Evolutionary conservation across 2,113 vertebrate species (phyloP), one percentile per base, ranked within the genome.

Genomic region (Gymnogyps californianus): DNA sequence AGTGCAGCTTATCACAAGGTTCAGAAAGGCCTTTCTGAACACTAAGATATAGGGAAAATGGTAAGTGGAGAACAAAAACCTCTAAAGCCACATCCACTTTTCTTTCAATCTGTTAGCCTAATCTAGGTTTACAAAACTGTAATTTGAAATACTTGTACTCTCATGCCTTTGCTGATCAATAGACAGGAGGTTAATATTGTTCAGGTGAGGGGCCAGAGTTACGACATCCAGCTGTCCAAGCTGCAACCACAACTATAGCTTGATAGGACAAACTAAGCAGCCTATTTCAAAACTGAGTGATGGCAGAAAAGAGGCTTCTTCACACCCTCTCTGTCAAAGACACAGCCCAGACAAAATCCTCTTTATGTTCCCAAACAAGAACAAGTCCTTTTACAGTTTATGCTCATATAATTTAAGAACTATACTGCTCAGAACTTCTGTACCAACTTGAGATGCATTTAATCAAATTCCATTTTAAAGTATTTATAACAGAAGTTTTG

Each of bases 321-420:
- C 89, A 67, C 64, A 49, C 22, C 36, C 46, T 51, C 65, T 54
- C 61, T 58, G 72, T 57, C 51, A 83, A 83, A 86, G 59, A 58
- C 71, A 57, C 34, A 61, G 62, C 28, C 31, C 77, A 93, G 51
- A 93, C 69, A 93, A 88, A 92, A 94, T 83, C 71, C 40, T 91
- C 80, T 89, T 94, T 92, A 92, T 79, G 71, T 38, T 66, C 55
- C 59, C 52, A 64, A 91, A 93, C 66, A 92, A 96, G 77, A 89
- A 82, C 36, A 74, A 85, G 78, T 40, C 65, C 32, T 87, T 84
- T 69, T 79, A 95, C 58, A 95, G 69, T 77, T 77, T 77, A 80
- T 19, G 32, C 58, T 88, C 59, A 62, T 42, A 70, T 83, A 81
- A 77, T 86, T 92, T 90, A 89, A 85, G 28, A 93, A 65, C 34